A percentile compares a stretch with the other conserved stretches of the same genome.
These are phyloP conservation scores for Apodemia zela DNA, from an alignment of 2,888 invertebrate genomes.

Conservation along the genomic window DNA sequence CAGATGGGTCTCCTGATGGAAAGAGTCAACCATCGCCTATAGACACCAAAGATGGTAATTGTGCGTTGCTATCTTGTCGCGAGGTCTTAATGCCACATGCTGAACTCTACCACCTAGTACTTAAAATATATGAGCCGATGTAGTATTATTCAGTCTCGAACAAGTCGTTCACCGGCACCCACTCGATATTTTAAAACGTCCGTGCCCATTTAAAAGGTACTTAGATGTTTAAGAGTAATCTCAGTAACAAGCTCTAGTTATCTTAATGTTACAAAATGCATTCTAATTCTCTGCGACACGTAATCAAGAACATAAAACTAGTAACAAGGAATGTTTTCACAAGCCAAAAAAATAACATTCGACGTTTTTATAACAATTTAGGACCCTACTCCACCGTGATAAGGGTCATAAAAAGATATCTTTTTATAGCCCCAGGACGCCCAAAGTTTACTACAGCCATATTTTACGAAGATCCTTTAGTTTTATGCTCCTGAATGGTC, in stretches of 20 bases:
- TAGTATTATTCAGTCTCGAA: neutral
- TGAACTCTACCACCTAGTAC: too few relatives aligned
- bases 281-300: slow-evolving; percentile 4
- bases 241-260: neutral
- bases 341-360: slow-evolving; percentile 2
- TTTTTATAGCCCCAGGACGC: slow-evolving; percentile 34
- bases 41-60: too few relatives aligned
- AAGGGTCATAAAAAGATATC: slow-evolving; percentile 6
- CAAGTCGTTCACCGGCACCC: neutral
- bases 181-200: neutral
- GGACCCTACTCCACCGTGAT: slow-evolving; percentile 2
- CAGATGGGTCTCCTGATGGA: too few relatives aligned
- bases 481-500: slow-evolving; percentile 69
- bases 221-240: neutral
- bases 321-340: slow-evolving; percentile 6
- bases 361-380: neutral
- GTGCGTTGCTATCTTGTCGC: too few relatives aligned
- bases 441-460: slow-evolving; percentile 60
- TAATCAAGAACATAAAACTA: slow-evolving; percentile 7
- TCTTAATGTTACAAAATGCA: neutral
- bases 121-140: neutral
- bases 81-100: too few relatives aligned
- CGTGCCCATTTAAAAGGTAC: neutral
- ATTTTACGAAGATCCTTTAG: slow-evolving; percentile 49
- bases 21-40: too few relatives aligned